Base-by-base conservation (phyloP, 2,113 vertebrate genomes). In the Lipophrys pholis region DNA sequence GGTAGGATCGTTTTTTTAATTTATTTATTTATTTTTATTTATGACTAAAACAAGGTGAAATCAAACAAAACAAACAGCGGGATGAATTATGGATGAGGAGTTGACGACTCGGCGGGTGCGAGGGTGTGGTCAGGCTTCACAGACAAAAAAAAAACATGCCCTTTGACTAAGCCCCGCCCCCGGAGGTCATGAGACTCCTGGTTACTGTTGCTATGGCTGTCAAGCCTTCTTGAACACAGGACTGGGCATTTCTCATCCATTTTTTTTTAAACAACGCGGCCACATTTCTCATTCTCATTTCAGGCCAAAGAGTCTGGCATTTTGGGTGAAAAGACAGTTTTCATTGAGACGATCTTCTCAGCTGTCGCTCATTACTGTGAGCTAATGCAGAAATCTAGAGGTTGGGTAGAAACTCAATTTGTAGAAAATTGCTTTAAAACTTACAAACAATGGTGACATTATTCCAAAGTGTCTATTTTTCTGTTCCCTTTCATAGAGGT, bases 61-160 rank as follows among this genome's bases (percentile, higher is more conserved):
- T 38, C 3, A 35, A 46, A 49, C 7, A 0, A 36, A 43, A 17
- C 7, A 42, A 40, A 39, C 11, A 16, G 7, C 4, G 14, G 46
- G 5, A 10, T 12, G 7, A 11, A 6, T 56, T 39, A 53, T 15
- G 65, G 30, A 41, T 38, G 35, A 72, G 8, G 35, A 74, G 43
- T 66, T 76, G 35, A 58, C 38, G 2, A 38, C 5, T 64, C 8
- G 40, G n/a, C 2, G 58, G n/a, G 30, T 48, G 6, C 1, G 1
- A 11, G 35, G 43, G 8, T 43, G 12, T 16, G 36, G 50, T 56
- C 21, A 48, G 4, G 49, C 43, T 11, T 51, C 46, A 67, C 36
- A 10, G 55, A 64, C 58, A 52, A 50, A 55, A 52, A 50, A 55
- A 63, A 63, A 30, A 30, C 21, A 30, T 55, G 35, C 15, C 42